Evolutionary conservation across 2,888 invertebrate genomes (phyloP).

Genomic region (Magallana nippona): DNA sequence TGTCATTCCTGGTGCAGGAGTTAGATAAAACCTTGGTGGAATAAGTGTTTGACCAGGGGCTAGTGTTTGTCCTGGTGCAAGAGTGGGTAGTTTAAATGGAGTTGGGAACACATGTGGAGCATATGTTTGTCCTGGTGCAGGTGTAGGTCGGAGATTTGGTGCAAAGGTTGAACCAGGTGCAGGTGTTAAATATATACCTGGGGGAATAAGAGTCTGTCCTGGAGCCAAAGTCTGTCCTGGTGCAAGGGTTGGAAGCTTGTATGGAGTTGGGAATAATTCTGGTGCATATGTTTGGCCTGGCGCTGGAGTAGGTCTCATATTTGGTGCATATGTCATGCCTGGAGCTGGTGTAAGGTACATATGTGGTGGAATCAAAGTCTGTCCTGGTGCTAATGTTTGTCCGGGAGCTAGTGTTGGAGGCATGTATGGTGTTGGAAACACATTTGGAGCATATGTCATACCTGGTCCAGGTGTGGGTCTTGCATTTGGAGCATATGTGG

Average conservation of each 20-base stretch:
- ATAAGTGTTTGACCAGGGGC: constrained; percentile 41
- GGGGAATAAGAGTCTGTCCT: constrained; percentile 53
- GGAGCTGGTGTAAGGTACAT: constrained; percentile 52
- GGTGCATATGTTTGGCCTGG: constrained; percentile 58
- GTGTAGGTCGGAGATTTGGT: constrained; percentile 53
- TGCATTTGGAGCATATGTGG: constrained; percentile 56
- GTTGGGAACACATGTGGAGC: constrained; percentile 59
- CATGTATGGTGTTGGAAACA: constrained; percentile 57
- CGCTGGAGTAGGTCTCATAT: constrained; percentile 58
- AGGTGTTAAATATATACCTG: constrained; percentile 48
- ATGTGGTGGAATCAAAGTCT: constrained; percentile 51
- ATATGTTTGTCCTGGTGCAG: constrained; percentile 57
- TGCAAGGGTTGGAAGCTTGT: constrained; percentile 58
- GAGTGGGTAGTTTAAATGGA: constrained; percentile 30
- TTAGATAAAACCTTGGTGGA: constrained; percentile 47
- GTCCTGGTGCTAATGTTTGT: constrained; percentile 55
- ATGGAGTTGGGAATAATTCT: constrained; percentile 57
- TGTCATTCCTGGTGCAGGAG: constrained; percentile 45
- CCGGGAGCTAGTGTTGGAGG: constrained; percentile 61
- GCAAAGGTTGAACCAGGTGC: constrained; percentile 50
- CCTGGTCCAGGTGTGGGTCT: constrained; percentile 55
- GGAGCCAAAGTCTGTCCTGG: constrained; percentile 56
- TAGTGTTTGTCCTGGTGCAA: constrained; percentile 43
- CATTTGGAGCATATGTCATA: constrained; percentile 56
- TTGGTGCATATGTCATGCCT: constrained; percentile 53